These are phyloP conservation scores for Drosophila basisetae DNA, from an alignment of 2,888 invertebrate species.

Conservation along the genomic window DNA sequence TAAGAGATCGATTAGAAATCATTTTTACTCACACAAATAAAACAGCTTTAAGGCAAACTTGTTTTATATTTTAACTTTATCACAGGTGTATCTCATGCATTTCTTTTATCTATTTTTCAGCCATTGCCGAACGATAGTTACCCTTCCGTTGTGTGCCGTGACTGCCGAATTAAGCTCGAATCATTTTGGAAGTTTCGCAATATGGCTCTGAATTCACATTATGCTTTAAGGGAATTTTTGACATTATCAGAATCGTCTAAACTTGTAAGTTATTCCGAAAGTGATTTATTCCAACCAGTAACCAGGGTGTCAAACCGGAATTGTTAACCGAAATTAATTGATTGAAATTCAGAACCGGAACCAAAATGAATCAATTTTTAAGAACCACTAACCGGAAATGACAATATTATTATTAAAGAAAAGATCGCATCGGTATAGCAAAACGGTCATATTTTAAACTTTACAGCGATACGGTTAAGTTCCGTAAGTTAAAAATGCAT, in stretches of 20 bases:
- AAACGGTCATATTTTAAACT: background rate
- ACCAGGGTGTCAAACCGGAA: background rate
- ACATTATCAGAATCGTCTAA: conserved; percentile 89
- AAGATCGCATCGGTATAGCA: background rate
- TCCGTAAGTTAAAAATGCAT: background rate
- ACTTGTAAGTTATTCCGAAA: conserved; percentile 84
- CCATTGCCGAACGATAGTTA: conserved; percentile 90
- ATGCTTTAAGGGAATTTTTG: conserved; percentile 91
- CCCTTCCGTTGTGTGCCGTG: conserved; percentile 91
- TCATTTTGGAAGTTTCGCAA: conserved; percentile 92
- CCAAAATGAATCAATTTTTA: background rate
- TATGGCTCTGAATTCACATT: conserved; percentile 91
- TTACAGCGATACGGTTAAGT: background rate
- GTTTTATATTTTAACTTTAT: background rate
- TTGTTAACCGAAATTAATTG: background rate
- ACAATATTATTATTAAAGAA: background rate
- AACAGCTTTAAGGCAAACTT: background rate
- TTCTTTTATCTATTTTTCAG: conserved; percentile 41
- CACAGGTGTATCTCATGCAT: background rate
- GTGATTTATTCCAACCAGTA: background rate
- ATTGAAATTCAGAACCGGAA: background rate
- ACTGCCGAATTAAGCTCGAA: conserved; percentile 91
- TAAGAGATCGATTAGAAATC: background rate
- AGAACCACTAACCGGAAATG: background rate
- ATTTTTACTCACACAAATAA: background rate